These are phyloP conservation scores for Accipiter virgatus DNA, from an alignment of 2,113 vertebrate genomes.

Conservation along the genomic window DNA sequence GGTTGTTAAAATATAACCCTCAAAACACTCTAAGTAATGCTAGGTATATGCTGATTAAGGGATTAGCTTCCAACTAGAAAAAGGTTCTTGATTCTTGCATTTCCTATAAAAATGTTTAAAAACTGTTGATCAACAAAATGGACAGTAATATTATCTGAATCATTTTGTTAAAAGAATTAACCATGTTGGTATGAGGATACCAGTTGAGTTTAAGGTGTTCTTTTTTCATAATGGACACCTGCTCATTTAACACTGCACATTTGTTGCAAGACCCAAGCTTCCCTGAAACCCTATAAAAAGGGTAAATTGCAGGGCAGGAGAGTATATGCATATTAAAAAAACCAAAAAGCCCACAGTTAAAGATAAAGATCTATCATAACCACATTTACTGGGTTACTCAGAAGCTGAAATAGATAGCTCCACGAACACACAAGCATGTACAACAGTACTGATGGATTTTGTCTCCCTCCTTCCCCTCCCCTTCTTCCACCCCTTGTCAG, in stretches of 20 bases:
- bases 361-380: neutral
- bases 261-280: neutral
- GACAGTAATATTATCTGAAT: neutral
- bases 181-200: neutral
- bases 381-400: neutral
- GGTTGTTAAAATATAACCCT: neutral
- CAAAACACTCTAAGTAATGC: neutral
- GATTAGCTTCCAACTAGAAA: neutral
- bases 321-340: neutral
- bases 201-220: neutral
- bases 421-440: fast-evolving
- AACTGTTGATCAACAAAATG: neutral
- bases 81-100: neutral
- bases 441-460: neutral
- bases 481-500: neutral
- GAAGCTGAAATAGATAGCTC: neutral
- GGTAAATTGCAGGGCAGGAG: neutral
- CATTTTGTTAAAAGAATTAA: neutral
- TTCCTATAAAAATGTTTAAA: neutral
- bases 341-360: neutral
- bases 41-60: neutral
- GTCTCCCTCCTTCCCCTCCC: neutral
- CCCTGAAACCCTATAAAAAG: neutral
- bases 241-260: neutral
- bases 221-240: neutral